Base-by-base conservation (phyloP, 2,888 invertebrate genomes). In the Erebia palarica region DNA sequence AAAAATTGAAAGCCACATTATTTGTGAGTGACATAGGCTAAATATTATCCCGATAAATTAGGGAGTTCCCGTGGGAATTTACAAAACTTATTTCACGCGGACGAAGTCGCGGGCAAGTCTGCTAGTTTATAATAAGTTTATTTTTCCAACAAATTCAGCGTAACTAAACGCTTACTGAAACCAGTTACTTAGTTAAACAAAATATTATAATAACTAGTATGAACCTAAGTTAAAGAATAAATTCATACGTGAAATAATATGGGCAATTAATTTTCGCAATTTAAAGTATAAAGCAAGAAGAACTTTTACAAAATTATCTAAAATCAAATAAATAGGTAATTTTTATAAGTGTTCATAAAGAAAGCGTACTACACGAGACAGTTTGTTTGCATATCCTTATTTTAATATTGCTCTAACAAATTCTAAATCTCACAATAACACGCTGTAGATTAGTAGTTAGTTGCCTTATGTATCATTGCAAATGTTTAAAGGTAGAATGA, bases 301-400 rank as follows among this genome's bases (percentile, higher is more conserved):
- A 64, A 51, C 27, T 49, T 14, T 36, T 36, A 36, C 36, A 36
- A 36, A 36, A 36, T 36, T 36, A 36, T 36, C 36, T 36, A 36
- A 36, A 36, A 36, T 36, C 36, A 5, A 36, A 36, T 36, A 36
- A 36, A 36, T 36, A 36, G 36, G 36, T 36, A 14, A n/a, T 51
- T 14, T 4, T 9, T 18, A 16, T n/a, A 16, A 72, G 74, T 73
- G 72, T 65, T 72, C 70, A 73, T 14, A 47, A 79, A 13, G 42
- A 16, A 78, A 79, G 76, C 76, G 79, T 65, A 75, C 80, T 79
- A 88, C 89, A 90, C 90, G 90, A 90, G 90, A 87, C 90, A 85
- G 90, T 89, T 89, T 88, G 85, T 74, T 89, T 88, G 85, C 73
- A 70, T 53, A 58, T 71, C 42, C 11, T n/a, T 59, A 21, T 58